Conservation (phyloP, 2,888 invertebrate species). For the Troides helena region DNA sequence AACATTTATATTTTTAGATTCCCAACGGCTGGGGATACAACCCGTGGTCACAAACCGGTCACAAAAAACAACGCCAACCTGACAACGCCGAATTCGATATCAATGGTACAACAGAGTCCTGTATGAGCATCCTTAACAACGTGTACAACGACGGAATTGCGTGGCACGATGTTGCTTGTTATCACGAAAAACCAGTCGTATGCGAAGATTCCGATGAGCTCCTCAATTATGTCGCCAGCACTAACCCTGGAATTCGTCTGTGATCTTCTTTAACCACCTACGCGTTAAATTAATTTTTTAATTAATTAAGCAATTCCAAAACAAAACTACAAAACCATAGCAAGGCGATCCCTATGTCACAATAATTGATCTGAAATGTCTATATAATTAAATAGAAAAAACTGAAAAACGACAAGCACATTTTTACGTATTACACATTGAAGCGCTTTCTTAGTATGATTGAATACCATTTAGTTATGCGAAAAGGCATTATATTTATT, state of each 20-base stretch:
- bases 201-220: constrained; percentile 95
- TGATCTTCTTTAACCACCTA: constrained; percentile 64
- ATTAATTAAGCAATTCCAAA: constrained; percentile 28
- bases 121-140: constrained; percentile 92
- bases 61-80: constrained; percentile 92
- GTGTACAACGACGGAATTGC: constrained; percentile 96
- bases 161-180: constrained; percentile 96
- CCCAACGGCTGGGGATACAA: constrained; percentile 89
- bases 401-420: neutral
- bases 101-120: constrained; percentile 92
- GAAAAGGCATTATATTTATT: constrained; percentile 42
- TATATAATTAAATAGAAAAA: neutral
- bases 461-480: too few species aligned
- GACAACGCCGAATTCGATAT: constrained; percentile 96
- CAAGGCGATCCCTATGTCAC: neutral
- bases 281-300: constrained; percentile 28
- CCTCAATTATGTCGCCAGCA: constrained; percentile 90
- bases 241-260: constrained; percentile 90
- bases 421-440: neutral
- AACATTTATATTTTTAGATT: constrained; percentile 51
- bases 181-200: constrained; percentile 94
- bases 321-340: neutral
- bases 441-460: neutral
- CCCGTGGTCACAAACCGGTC: constrained; percentile 94
- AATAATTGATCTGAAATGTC: neutral